phyloP scores from a whole-genome alignment of 2,888 invertebrate genomes.

The Rhabditoides inermis region DNA sequence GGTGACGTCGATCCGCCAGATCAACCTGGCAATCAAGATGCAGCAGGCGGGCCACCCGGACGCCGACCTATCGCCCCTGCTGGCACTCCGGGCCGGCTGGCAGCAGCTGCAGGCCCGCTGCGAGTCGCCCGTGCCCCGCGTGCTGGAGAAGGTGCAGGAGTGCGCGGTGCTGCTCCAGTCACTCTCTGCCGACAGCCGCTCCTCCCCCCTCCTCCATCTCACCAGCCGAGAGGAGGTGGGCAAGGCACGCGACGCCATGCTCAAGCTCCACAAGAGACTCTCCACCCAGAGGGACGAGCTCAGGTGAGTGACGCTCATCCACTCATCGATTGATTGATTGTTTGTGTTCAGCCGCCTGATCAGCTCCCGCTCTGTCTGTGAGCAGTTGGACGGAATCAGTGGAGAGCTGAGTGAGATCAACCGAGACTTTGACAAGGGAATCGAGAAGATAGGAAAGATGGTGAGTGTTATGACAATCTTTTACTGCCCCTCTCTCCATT shows the following conservation, averaged over 20 bases:
- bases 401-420: neutral
- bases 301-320: conserved; percentile 21
- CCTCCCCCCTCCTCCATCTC: conserved; percentile 3
- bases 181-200: conserved; percentile 8
- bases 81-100: too few relatives aligned
- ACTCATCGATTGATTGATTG: too few relatives aligned
- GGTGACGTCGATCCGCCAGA: too few relatives aligned
- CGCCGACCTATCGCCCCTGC: too few relatives aligned
- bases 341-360: conserved; percentile 6
- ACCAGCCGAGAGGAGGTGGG: conserved; percentile 25
- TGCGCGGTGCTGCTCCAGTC: conserved; percentile 22
- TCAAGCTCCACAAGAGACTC: conserved; percentile 17
- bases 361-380: neutral
- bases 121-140: too few relatives aligned
- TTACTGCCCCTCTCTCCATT: too few relatives aligned
- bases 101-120: too few relatives aligned
- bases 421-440: neutral
- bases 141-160: too few relatives aligned
- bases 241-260: conserved; percentile 19
- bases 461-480: neutral
- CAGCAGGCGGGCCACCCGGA: too few relatives aligned
- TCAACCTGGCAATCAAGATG: too few relatives aligned
- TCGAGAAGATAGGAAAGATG: neutral
- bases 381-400: conserved; percentile 2
- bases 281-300: conserved; percentile 26